A percentile compares a stretch with the other conserved stretches of the same genome.
phyloP scores from a whole-genome alignment of 1,140 invertebrate genomes.

The Mizuhopecten yessoensis region DNA sequence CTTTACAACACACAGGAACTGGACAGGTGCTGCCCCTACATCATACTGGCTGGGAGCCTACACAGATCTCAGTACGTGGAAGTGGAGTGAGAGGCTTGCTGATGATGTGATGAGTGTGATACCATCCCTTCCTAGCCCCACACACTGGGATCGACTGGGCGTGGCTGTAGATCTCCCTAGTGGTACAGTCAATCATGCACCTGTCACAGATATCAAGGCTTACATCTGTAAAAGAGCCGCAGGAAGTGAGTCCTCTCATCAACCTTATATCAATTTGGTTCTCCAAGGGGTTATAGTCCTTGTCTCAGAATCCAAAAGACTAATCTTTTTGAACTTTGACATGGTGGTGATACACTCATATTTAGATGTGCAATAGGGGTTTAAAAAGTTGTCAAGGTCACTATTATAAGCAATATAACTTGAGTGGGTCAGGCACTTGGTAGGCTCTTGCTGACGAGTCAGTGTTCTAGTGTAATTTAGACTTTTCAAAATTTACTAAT shows the following conservation, averaged over 20 bases:
- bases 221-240: not conserved
- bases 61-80: not conserved
- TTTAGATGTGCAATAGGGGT: too few species aligned
- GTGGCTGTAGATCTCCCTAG: not conserved
- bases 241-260: not conserved
- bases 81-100: conserved; percentile 22
- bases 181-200: not conserved
- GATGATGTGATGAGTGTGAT: not conserved
- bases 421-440: too few species aligned
- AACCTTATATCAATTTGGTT: too few species aligned
- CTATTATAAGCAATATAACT: too few species aligned
- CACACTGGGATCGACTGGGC: not conserved
- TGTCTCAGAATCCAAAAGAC: too few species aligned
- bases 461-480: too few species aligned
- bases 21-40: not conserved
- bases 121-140: not conserved
- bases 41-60: not conserved
- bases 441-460: too few species aligned
- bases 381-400: too few species aligned
- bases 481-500: too few species aligned
- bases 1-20: conserved; percentile 24
- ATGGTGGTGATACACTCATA: too few species aligned
- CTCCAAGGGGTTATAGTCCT: too few species aligned
- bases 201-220: not conserved
- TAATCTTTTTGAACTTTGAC: too few species aligned